phyloP scores from a whole-genome alignment of 2,888 invertebrate species.

The Xylota sylvarum region DNA sequence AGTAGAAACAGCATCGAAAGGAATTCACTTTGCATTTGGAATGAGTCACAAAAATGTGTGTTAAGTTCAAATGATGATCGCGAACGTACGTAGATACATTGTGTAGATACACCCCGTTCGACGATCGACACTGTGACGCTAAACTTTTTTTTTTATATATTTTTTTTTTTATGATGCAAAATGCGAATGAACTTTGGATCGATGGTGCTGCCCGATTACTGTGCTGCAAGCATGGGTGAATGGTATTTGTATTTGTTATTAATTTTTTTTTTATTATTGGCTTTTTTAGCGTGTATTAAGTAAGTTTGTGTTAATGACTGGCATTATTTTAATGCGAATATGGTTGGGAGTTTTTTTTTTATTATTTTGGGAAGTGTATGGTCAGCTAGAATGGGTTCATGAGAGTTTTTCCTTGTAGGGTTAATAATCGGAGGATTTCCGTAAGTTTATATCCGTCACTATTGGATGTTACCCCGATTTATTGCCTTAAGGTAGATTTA shows the following conservation, averaged over 20 bases:
- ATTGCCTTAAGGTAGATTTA: too few species aligned
- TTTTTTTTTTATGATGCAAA: conserved; percentile 51
- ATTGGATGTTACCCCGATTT: too few species aligned
- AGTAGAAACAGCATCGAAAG: conserved; percentile 14
- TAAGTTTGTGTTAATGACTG: conserved; percentile 41
- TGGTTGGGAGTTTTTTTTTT: background rate
- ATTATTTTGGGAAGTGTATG: background rate
- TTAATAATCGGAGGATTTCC: too few species aligned
- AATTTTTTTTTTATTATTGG: conserved; percentile 47
- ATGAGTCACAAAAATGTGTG: conserved; percentile 75
- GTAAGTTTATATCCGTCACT: too few species aligned
- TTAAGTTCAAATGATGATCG: conserved; percentile 70
- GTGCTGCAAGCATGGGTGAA: conserved; percentile 44
- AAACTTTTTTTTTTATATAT: conserved; percentile 2
- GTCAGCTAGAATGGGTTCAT: too few species aligned
- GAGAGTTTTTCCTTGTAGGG: too few species aligned
- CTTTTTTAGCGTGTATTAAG: conserved; percentile 34
- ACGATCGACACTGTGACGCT: conserved; percentile 18
- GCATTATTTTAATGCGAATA: background rate
- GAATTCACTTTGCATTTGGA: conserved; percentile 54
- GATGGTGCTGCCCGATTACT: conserved; percentile 42
- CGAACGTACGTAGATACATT: conserved; percentile 5
- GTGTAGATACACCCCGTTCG: background rate
- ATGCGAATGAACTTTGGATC: conserved; percentile 70
- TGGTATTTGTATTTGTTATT: conserved; percentile 62